Base-by-base conservation (phyloP, 1,140 invertebrate genomes). In the Diplogasteroides magnus region DNA sequence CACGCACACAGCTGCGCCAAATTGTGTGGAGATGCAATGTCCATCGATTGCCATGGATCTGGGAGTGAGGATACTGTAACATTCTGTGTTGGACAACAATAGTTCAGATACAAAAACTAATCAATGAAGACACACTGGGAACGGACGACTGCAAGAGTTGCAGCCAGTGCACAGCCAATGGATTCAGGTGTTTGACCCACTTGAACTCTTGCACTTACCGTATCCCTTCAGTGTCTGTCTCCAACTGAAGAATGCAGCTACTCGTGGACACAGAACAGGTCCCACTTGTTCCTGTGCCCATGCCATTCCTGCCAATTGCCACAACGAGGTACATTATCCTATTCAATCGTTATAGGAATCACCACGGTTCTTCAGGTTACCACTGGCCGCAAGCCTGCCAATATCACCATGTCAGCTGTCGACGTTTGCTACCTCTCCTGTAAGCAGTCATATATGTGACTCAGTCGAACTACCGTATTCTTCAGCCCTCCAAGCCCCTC, bases 401-500 rank as follows among this genome's bases (percentile, higher is more conserved):
- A 74, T 48, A 62, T 67, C 13, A 57, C 73, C 28, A 72, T 74
- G 63, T 56, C 61, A n/a, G 2, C 29, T 2, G 67, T 66, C 65
- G 31, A 61, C 0, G 57, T 75, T n/a, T 74, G 73, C 65, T 74
- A 74, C 55, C 48, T 63, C 31, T 61, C 69, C 48, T 74, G 67
- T 70, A 23, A 67, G 72, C 19, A 48, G 37, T 6, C 6, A 11
- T 6, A 48, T 48, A 6, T 48, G 6, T 48, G 37, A 48, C n/a
- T n/a, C n/a, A n/a, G n/a, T n/a, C n/a, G n/a, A n/a, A n/a, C n/a
- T n/a, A n/a, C 37, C 19, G 37, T 48, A 6, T 48, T 48, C 37
- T 68, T 60, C 61, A 73, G 68, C 73, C 63, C 60, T 74, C 26
- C 73, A 74, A 68, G 59, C 73, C n/a, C 73, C 73, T n/a, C 73